Conservation (phyloP, 2,113 vertebrate species). For the Crotophaga sulcirostris region DNA sequence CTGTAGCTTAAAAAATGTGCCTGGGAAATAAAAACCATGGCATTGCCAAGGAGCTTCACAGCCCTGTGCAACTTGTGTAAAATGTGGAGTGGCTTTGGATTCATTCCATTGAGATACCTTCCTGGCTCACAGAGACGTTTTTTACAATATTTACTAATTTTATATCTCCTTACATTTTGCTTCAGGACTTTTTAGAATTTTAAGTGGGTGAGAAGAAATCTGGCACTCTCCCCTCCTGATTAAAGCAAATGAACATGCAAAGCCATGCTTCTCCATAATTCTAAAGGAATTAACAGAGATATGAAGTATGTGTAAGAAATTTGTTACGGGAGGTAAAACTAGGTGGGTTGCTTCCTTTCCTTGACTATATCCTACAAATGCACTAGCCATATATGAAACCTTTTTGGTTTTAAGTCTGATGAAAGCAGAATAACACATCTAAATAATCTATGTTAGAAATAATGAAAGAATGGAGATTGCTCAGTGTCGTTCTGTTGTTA, state of each 20-base stretch:
- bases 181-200: not conserved
- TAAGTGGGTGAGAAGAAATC: not conserved
- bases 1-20: slow-evolving; percentile 50
- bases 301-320: not conserved
- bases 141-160: slow-evolving; percentile 32
- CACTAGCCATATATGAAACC: not conserved
- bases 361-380: not conserved
- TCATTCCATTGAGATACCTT: not conserved
- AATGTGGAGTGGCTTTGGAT: slow-evolving; percentile 47
- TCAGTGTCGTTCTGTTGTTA: not conserved
- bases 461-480: not conserved
- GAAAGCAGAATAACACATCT: not conserved
- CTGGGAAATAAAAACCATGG: slow-evolving; percentile 7
- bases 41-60: slow-evolving; percentile 23
- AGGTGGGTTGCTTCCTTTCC: not conserved
- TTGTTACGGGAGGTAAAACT: not conserved
- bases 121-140: slow-evolving; percentile 18
- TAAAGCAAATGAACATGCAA: not conserved
- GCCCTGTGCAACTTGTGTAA: slow-evolving; percentile 12
- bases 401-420: not conserved
- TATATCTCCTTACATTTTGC: not conserved
- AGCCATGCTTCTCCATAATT: not conserved
- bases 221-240: not conserved
- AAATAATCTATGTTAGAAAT: not conserved
- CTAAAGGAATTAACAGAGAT: not conserved